Percentiles rank a stretch among this genome's conserved stretches.
phyloP scores from a whole-genome alignment of 2,888 invertebrate species.

The Carcina quercana region DNA sequence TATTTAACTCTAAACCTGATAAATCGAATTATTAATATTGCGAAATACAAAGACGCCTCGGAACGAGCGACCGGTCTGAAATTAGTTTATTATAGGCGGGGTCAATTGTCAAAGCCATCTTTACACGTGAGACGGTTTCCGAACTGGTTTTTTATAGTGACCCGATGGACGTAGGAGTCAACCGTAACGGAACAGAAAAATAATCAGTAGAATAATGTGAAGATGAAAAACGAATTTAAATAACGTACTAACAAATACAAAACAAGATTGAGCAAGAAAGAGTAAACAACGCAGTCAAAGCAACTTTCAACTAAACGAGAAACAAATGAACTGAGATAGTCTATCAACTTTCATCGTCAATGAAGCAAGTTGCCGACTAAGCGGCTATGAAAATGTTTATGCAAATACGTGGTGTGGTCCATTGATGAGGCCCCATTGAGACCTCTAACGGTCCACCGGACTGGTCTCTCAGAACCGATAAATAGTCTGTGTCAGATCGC shows the following conservation, averaged over 20 bases:
- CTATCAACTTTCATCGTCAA: too few relatives aligned
- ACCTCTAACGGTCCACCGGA: constrained; percentile 25
- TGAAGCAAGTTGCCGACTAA: constrained; percentile 4
- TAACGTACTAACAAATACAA: too few relatives aligned
- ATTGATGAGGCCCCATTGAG: constrained; percentile 47
- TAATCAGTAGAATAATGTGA: too few relatives aligned
- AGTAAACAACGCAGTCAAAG: too few relatives aligned
- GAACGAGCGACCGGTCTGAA: constrained; percentile 13
- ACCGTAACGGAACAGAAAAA: too few relatives aligned
- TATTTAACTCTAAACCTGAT: constrained; percentile 14
- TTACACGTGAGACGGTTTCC: too few relatives aligned
- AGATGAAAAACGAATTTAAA: too few relatives aligned
- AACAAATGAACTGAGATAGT: too few relatives aligned
- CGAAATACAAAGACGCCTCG: constrained; percentile 17
- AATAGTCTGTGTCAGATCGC: constrained; percentile 11
- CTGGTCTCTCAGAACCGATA: constrained; percentile 10
- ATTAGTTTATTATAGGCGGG: constrained; percentile 5
- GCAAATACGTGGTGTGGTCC: constrained; percentile 38
- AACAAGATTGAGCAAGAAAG: too few relatives aligned
- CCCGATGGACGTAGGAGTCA: too few relatives aligned
- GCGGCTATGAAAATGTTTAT: constrained; percentile 40
- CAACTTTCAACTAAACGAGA: too few relatives aligned
- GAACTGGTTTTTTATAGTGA: too few relatives aligned
- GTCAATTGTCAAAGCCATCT: constrained; percentile 11
- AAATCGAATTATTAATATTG: constrained; percentile 20